phyloP scores from a whole-genome alignment of 2,797 vertebrate genomes.

The Clarias platycephalus region DNA sequence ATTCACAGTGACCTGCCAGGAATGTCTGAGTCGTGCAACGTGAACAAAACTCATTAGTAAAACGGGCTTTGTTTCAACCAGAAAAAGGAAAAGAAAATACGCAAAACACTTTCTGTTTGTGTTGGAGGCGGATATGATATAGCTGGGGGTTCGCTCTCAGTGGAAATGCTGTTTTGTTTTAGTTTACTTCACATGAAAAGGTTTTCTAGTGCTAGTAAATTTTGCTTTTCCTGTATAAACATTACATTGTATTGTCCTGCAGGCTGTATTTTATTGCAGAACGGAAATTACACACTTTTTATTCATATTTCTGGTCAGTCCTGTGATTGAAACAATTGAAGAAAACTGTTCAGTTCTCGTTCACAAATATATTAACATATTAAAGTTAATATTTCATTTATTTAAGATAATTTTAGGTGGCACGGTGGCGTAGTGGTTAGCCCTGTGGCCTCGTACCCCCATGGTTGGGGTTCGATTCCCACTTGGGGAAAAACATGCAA shows the following conservation, averaged over 20 bases:
- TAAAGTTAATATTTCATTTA: not conserved
- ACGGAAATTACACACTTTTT: not conserved
- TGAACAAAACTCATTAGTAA: not conserved
- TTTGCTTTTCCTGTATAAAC: not conserved
- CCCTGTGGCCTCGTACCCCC: too few species aligned
- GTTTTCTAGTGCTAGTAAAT: not conserved
- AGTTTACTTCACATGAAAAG: not conserved
- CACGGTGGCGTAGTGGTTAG: too few species aligned
- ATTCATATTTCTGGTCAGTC: not conserved
- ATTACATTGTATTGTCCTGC: not conserved
- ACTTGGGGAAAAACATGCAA: too few species aligned
- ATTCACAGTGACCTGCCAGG: constrained; percentile 23
- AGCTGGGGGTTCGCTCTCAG: not conserved
- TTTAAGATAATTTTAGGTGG: not conserved
- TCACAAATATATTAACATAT: not conserved
- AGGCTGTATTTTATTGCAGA: not conserved
- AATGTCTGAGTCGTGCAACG: not conserved
- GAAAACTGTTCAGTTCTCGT: not conserved
- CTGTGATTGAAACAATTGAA: not conserved
- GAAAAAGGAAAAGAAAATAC: not conserved
- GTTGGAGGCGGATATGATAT: not conserved
- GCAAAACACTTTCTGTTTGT: not conserved
- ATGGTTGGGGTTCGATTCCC: too few species aligned
- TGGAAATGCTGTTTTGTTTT: not conserved
- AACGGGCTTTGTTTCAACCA: not conserved